phyloP scores from a whole-genome alignment of 2,797 vertebrate genomes.

The Crenuchus spilurus region DNA sequence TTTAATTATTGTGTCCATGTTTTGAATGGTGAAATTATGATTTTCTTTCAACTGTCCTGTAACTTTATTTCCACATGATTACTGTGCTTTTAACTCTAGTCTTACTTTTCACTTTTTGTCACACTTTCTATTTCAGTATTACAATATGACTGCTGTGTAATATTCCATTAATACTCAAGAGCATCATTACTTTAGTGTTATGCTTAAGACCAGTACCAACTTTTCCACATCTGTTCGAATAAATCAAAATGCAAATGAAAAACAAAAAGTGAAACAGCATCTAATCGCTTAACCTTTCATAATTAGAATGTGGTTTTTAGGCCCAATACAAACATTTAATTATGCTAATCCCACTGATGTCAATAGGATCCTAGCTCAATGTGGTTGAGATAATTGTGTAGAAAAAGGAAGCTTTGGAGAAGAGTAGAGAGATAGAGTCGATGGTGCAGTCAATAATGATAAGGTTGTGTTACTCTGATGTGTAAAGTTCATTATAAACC shows the following conservation, averaged over 20 bases:
- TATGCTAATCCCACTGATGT: conserved; percentile 80
- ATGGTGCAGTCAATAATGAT: conserved; percentile 85
- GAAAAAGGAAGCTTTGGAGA: conserved; percentile 73
- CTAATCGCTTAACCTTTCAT: conserved; percentile 32
- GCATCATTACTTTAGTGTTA: neutral
- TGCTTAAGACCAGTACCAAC: neutral
- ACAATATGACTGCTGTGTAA: neutral
- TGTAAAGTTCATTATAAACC: conserved; percentile 84
- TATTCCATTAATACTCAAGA: neutral
- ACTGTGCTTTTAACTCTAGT: too few species aligned
- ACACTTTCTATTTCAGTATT: too few species aligned
- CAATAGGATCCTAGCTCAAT: conserved; percentile 79
- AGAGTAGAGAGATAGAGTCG: conserved; percentile 81
- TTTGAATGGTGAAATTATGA: too few species aligned
- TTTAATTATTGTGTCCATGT: too few species aligned
- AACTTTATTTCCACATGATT: too few species aligned
- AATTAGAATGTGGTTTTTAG: conserved; percentile 61
- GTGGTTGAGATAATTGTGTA: conserved; percentile 79
- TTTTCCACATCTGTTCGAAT: conserved; percentile 12
- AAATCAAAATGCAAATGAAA: conserved; percentile 1
- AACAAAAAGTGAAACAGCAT: conserved; percentile 6
- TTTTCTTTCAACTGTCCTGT: too few species aligned
- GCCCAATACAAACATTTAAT: conserved; percentile 76
- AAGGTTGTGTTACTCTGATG: conserved; percentile 80
- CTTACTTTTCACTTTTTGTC: too few species aligned